A percentile compares a stretch with the other conserved stretches of the same genome.
Evolutionary conservation across 2,888 invertebrate genomes (phyloP).

Genomic region (Brachyptera risi): DNA sequence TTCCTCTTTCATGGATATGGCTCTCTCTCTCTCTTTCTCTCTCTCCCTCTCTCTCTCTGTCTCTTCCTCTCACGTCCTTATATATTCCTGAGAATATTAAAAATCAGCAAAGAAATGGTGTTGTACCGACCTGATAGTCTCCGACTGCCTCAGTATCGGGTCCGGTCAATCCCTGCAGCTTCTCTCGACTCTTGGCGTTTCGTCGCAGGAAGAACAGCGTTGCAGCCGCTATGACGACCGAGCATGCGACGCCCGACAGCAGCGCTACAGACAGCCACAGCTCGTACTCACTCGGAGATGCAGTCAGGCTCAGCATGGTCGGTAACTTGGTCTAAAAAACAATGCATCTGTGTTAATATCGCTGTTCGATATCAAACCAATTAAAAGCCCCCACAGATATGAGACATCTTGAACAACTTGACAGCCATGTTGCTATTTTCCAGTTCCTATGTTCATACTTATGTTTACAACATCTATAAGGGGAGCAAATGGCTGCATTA

Average conservation of each 20-base stretch:
- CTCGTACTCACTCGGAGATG: conserved; percentile 40
- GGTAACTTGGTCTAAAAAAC: conserved; percentile 50
- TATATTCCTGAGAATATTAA: no score
- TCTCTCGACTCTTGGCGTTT: conserved; percentile 72
- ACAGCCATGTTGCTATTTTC: no score
- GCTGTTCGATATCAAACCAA: no score
- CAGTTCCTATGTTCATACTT: no score
- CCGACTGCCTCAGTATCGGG: conserved; percentile 82
- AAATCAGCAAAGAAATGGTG: conserved; percentile 10
- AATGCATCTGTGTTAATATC: neutral
- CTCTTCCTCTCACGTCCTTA: no score
- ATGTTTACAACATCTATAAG: no score
- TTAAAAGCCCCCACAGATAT: no score
- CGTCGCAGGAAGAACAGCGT: conserved; percentile 66
- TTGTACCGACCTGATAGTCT: conserved; percentile 74
- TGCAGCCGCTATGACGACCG: conserved; percentile 58
- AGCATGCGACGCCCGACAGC: conserved; percentile 60
- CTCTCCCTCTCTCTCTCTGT: no score
- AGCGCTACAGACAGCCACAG: conserved; percentile 53
- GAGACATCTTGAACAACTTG: no score
- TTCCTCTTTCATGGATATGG: no score
- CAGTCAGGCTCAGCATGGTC: conserved; percentile 43
- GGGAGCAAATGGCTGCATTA: no score
- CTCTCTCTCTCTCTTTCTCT: no score
- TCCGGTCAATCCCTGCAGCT: conserved; percentile 67